These are phyloP conservation scores for Bombus consobrinus DNA, from an alignment of 1,140 invertebrate genomes.

Conservation along the genomic window DNA sequence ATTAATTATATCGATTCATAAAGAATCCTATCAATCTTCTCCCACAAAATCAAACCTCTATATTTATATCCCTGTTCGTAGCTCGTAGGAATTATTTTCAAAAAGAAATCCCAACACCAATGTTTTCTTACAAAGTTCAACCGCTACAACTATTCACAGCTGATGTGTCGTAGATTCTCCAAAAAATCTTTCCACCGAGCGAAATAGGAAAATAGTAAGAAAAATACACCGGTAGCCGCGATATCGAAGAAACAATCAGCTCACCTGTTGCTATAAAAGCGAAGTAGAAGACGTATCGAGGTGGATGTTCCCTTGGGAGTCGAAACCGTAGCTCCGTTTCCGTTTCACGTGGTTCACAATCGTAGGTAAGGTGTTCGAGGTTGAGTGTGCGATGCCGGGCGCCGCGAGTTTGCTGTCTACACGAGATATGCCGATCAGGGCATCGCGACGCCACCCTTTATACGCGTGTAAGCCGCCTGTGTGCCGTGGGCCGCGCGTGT, in stretches of 20 bases:
- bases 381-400: constrained; percentile 15
- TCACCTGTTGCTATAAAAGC: constrained; percentile 72
- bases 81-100: no score
- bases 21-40: no score
- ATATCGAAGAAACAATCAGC: not conserved
- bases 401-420: constrained; percentile 62
- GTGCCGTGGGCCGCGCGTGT: constrained; percentile 28
- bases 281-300: not conserved
- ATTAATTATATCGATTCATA: no score
- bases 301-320: constrained; percentile 9
- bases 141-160: no score
- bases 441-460: constrained; percentile 72
- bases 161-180: not conserved
- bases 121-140: no score
- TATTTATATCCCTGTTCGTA: no score
- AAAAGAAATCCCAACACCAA: no score
- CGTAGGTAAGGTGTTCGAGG: not conserved
- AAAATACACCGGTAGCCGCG: not conserved
- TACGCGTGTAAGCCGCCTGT: constrained; percentile 59
- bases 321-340: not conserved
- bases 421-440: constrained; percentile 71
- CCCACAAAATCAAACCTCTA: no score
- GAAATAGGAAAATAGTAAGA: not conserved
- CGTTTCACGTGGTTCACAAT: constrained; percentile 17
- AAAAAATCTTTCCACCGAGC: not conserved